Base-by-base conservation (phyloP, 2,888 invertebrate species). In the Diaphora mendica region DNA sequence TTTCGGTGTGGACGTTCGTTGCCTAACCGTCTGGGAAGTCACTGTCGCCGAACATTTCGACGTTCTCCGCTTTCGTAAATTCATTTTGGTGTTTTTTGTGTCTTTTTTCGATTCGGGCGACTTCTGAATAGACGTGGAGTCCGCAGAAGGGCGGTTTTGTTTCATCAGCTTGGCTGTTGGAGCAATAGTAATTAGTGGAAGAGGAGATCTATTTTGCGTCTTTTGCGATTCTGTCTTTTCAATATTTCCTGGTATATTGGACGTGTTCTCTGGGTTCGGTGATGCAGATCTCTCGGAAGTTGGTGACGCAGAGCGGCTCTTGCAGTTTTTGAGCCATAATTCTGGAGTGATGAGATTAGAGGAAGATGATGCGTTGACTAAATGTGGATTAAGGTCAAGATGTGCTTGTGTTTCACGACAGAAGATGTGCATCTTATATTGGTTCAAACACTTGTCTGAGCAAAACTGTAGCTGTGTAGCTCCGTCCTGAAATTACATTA, bases 371-470 rank as follows among this genome's bases (percentile, higher is more conserved):
- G 93, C 93, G 86, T 90, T 94, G 82, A 95, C 97, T 84, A 97
- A 93, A 90, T 98, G 98, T 1, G 98, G 98, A 90, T 97, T 97
- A 92, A 98, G 97, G 90, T 98, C 98, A 75, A 99, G 96, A 90
- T 99, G 99, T 13, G 99, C 98, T 90, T 98, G 98, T 9, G 99
- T 98, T 94, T 99, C 99, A 70, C 98, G 97, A 93, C 99, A 99
- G 94, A 99, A 99, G 81, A 99, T 98, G 92, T 99, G 98, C 99
- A 99, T 99, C 96, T 99, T 99, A 96, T 99, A 99, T 92, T 99
- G 99, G 90, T 99, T 99, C 82, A 99, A 96, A 89, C 99, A 99
- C 96, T 98, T 98, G 92, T 99, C 98, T 68, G 98, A 98, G 92
- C 97, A 98, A 92, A 99, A 99, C 93, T 99, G 99, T 67, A 99